Evolutionary conservation across 2,888 invertebrate species (phyloP), one percentile per base, ranked within the genome.

Genomic region (Geophilus truncorum): DNA sequence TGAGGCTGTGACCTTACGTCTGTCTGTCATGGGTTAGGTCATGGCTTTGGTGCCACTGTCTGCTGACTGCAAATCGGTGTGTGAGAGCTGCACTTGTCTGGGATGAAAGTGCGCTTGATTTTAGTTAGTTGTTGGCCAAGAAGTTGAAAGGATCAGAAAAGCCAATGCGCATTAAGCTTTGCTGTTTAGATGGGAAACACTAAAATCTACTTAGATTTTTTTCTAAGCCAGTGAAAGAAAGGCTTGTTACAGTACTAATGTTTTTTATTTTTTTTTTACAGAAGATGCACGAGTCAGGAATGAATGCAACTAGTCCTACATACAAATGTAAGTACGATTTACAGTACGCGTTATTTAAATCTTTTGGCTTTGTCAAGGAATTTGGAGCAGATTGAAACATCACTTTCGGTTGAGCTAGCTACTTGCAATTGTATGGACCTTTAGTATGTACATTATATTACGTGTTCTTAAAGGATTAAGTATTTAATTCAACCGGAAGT

Each of bases 41-140:
- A 23, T 23, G 57, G 57, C 57, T 62, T 62, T 62, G 57, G 57
- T 62, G 57, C 57, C 21, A 23, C 57, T 62, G 57, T 62, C 57
- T 62, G 57, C 57, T 62, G 57, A 62, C 57, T 62, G 57, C 57
- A 62, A 62, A 62, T 62, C 57, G 57, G 40, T 40, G 40, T 40
- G 40, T n/a, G 15, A 40, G 40, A 40, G 40, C 40, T 15, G 40
- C 40, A 40, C 5, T 40, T 40, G 40, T 40, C 57, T 12, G 9
- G 57, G 6, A 62, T 23, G 57, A 18, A 62, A 62, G 2, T n/a
- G n/a, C 18, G 57, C 18, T 18, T 62, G 57, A 21, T 62, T 62
- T 62, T 62, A 23, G 57, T 62, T 62, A 23, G 15, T 40, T 40
- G 40, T 40, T 40, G 15, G 40, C 12, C 40, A 40, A 40, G 40